Percentiles rank a stretch among this genome's conserved stretches.
Evolutionary conservation across 2,888 invertebrate species (phyloP).

Genomic region (Pristionchus entomophagus): DNA sequence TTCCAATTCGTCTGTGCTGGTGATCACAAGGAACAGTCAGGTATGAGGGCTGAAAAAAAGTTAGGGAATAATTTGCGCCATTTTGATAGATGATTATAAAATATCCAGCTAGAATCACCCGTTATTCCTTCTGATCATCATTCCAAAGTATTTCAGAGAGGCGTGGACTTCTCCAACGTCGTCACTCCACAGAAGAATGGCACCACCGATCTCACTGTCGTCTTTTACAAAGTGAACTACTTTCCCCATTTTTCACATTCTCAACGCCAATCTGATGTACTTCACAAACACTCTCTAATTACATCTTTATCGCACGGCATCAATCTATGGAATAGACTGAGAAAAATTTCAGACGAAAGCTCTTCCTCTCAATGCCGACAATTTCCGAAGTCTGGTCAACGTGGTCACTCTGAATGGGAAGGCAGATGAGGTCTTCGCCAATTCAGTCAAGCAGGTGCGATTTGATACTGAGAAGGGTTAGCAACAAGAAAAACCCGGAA

Average conservation of each 20-base stretch:
- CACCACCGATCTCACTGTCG: conserved; percentile 73
- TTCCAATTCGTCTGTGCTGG: conserved; percentile 64
- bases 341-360: conserved; percentile 78
- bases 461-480: no score
- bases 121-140: no score
- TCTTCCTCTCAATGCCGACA: conserved; percentile 81
- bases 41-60: no score
- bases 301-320: no score
- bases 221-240: conserved; percentile 82
- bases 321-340: no score
- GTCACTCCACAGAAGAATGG: conserved; percentile 53
- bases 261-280: no score
- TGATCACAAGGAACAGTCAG: conserved; percentile 68
- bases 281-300: neutral
- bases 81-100: no score
- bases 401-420: conserved; percentile 82
- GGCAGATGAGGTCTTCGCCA: conserved; percentile 81
- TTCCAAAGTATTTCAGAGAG: conserved; percentile 66
- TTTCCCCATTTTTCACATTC: no score
- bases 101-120: no score
- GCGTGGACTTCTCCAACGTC: conserved; percentile 71
- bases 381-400: conserved; percentile 79
- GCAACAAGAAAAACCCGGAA: no score
- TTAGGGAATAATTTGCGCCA: no score
- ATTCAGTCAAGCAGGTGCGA: conserved; percentile 81